Base-by-base conservation (phyloP, 2,888 invertebrate genomes). In the Acrobasis consociella region DNA sequence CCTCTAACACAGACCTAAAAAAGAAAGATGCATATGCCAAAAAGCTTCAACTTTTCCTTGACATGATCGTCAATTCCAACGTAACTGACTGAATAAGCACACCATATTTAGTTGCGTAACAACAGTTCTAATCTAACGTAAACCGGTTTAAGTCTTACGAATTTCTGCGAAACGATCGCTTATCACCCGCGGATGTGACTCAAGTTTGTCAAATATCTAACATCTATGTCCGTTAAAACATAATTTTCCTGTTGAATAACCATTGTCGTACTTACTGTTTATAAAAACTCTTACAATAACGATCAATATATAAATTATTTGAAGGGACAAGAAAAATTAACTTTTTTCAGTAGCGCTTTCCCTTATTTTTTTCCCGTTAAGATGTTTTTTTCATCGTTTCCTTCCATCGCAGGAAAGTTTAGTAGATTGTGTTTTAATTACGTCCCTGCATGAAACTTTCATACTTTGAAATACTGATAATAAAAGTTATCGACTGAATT, bases 121-220 rank as follows among this genome's bases (percentile, higher is more conserved):
- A 52, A n/a, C 11, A 13, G 52, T 52, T 31, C 13, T 55, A 55
- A 55, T 13, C 15, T 7, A 38, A 38, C 16, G 38, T 38, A 70
- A 69, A 60, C 68, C 69, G 58, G 68, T 70, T 71, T 66, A 69
- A 64, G 65, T 65, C 65, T 75, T 73, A 70, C 74, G 76, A 72
- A 71, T 71, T 82, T 84, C 83, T 73, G 17, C 75, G 82, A 82
- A 73, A 75, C 71, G 68, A 73, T 73, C 69, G 72, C 78, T 81
- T 81, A 77, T 81, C 80, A 74, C 65, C 69, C 69, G 69, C 67
- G 73, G 72, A 74, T 71, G 75, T 83, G 79, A 82, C 75, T 79
- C 78, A 76, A 73, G 77, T 38, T 56, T 46, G 56, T 42, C 56
- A 56, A 56, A 22, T 56, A 42, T 46, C 17, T 13, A 46, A 13